Evolutionary conservation across 2,797 vertebrate genomes (phyloP).

Genomic region (Phrynocephalus forsythii): DNA sequence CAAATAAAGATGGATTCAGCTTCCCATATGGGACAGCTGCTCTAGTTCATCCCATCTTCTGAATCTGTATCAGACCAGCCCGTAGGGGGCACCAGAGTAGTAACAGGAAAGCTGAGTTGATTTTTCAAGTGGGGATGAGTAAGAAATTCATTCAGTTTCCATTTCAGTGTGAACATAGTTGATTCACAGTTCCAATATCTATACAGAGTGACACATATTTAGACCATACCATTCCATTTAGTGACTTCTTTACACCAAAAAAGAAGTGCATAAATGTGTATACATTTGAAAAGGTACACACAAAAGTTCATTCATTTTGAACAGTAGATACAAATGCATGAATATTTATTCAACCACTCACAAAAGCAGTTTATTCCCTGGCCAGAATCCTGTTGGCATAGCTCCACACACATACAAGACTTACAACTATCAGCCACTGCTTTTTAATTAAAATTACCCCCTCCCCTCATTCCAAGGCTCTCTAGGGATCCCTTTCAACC

Average conservation of each 20-base stretch:
- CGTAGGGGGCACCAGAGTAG: constrained; percentile 33
- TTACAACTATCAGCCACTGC: no score
- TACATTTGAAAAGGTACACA: no score
- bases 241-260: neutral
- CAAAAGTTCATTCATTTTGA: no score
- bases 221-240: neutral
- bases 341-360: no score
- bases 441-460: no score
- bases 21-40: neutral
- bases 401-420: no score
- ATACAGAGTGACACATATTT: neutral
- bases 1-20: neutral
- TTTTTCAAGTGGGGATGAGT: neutral
- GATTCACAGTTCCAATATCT: neutral
- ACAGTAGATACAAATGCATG: no score
- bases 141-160: neutral
- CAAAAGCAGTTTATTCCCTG: no score
- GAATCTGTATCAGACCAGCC: accelerated
- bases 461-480: no score
- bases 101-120: neutral
- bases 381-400: no score
- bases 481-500: no score
- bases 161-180: neutral
- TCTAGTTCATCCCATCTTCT: neutral
- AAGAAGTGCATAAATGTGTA: neutral